Base-by-base conservation (phyloP, 2,888 invertebrate genomes). In the Oscheius myriophilus region DNA sequence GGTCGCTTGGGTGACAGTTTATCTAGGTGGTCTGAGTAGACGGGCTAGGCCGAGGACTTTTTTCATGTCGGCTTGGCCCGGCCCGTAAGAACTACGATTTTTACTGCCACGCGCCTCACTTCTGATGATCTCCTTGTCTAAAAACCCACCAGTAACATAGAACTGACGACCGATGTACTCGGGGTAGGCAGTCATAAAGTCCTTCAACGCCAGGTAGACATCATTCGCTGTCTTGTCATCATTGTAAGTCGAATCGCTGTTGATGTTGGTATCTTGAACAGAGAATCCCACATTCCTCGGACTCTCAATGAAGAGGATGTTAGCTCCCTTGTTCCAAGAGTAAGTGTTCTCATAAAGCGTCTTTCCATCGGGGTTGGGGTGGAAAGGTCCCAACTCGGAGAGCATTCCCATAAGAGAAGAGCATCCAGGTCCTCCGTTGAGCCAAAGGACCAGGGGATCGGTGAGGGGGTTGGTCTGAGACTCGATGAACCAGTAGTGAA, bases 201-300 rank as follows among this genome's bases (percentile, higher is more conserved):
- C 84, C 68, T 87, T 83, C 23, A 89, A 67, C n/a, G 89, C 89
- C 4, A 84, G 72, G 68, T 86, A 85, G 75, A 89, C 89, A 71
- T 88, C 87, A 9, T 72, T 33, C 21, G 89, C 86, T 14, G 87
- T 87, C 87, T 78, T 73, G 18, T 72, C 73, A 62, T 80, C 77
- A 54, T 79, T 81, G 72, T 73, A 83, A 1, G 43, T 62, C 0
- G 71, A 77, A 25, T 81, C 81, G 45, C 66, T 52, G 49, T 72
- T 59, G 43, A 57, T 59, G 39, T 72, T 75, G 52, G 71, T 86
- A 55, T 76, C 79, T 9, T 87, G 83, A 77, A 88, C 89, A 1
- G 89, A 89, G 80, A 87, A 90, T 3, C 89, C 89, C 43, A 89
- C 89, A 59, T 89, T 89, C 41, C 89, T 89, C 41, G 89, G 89